phyloP scores from a whole-genome alignment of 2,113 vertebrate species.

The Thunnus thynnus region DNA sequence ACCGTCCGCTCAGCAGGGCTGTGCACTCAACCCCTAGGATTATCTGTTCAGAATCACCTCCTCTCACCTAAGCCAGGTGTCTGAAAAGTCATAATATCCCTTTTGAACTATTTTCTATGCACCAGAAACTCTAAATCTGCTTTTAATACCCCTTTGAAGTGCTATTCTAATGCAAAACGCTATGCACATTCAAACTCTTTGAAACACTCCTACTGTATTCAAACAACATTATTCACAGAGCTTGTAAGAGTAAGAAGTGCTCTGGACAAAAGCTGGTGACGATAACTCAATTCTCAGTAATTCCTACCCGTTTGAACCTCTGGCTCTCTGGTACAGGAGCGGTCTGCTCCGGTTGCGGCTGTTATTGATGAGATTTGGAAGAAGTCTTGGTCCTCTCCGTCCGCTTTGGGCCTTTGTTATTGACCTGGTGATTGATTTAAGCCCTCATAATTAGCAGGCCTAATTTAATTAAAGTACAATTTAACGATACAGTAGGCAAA shows the following conservation, averaged over 20 bases:
- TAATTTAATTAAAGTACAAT: constrained; percentile 90
- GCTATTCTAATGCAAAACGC: constrained; percentile 34
- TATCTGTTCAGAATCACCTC: constrained; percentile 56
- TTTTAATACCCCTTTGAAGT: constrained; percentile 58
- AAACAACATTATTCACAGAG: constrained; percentile 49
- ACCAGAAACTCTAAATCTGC: constrained; percentile 40
- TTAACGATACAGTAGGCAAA: constrained; percentile 85
- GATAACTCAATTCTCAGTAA: constrained; percentile 83
- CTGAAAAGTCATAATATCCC: constrained; percentile 40
- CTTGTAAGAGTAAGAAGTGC: constrained; percentile 57
- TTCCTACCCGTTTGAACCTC: constrained; percentile 81
- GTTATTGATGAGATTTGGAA: constrained; percentile 84
- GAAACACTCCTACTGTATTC: constrained; percentile 45
- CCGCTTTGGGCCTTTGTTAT: constrained; percentile 82
- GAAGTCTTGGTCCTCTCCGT: constrained; percentile 74
- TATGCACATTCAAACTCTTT: constrained; percentile 13
- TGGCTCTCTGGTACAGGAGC: constrained; percentile 62
- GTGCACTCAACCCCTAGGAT: constrained; percentile 54
- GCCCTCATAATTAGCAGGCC: constrained; percentile 87
- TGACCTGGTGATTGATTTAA: constrained; percentile 89
- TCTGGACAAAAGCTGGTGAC: constrained; percentile 75
- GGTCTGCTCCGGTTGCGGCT: constrained; percentile 69
- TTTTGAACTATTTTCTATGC: constrained; percentile 52
- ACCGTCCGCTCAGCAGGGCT: constrained; percentile 50
- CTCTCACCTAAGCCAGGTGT: constrained; percentile 60